These are phyloP conservation scores for Rhynchotus rufescens DNA, from an alignment of 2,797 vertebrate species.

Conservation along the genomic window DNA sequence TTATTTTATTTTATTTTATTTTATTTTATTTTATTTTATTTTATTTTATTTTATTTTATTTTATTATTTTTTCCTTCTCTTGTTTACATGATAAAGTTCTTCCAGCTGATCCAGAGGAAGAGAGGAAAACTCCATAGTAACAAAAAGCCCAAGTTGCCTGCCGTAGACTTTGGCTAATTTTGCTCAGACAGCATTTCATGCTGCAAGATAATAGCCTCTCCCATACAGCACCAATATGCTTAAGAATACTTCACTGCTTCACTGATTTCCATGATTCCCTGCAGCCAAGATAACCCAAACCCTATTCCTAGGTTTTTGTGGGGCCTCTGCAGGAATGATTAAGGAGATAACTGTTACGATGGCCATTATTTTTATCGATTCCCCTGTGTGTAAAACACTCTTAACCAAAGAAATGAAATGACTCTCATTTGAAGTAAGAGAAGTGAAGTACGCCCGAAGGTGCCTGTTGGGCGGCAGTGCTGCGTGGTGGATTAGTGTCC, in stretches of 20 bases:
- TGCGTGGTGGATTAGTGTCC: rapidly evolving
- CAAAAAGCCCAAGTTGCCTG: neutral
- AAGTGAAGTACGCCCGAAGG: no score
- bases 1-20: no score
- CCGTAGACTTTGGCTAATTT: neutral
- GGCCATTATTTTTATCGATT: neutral
- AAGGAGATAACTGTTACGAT: neutral
- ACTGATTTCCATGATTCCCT: neutral
- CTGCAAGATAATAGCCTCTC: neutral
- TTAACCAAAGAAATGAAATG: neutral
- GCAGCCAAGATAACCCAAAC: neutral
- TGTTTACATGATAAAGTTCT: neutral
- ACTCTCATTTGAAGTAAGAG: neutral
- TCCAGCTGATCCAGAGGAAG: neutral
- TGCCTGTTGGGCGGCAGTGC: neutral
- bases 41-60: no score
- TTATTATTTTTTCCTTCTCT: neutral
- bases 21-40: no score
- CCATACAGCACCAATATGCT: neutral
- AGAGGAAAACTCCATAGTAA: neutral
- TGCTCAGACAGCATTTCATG: neutral
- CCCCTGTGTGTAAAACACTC: neutral
- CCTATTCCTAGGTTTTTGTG: neutral
- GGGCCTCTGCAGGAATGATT: neutral
- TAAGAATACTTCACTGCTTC: neutral